Evolutionary conservation across 2,113 vertebrate genomes (phyloP).

Genomic region (Tympanuchus pallidicinctus): DNA sequence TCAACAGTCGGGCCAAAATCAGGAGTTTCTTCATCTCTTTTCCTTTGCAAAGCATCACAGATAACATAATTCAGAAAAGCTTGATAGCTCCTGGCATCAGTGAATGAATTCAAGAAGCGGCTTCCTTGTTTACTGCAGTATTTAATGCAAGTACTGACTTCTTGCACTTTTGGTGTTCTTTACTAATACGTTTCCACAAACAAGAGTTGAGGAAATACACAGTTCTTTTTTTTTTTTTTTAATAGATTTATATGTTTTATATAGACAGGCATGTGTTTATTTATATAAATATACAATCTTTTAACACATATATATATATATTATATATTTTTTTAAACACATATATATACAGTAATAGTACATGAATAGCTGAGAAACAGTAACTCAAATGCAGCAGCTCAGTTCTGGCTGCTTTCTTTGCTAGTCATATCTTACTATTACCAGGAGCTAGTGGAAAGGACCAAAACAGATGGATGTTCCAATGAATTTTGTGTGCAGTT

Average conservation of each 20-base stretch:
- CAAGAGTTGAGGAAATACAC: neutral
- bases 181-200: neutral
- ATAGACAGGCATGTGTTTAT: neutral
- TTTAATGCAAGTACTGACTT: neutral
- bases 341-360: neutral
- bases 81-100: neutral
- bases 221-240: neutral
- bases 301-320: rapidly evolving
- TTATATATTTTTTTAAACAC: neutral
- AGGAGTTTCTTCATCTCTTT: neutral
- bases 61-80: neutral
- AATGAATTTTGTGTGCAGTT: neutral
- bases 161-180: neutral
- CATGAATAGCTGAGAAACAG: neutral
- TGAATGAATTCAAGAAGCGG: neutral
- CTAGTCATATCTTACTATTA: neutral
- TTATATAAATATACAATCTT: neutral
- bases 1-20: neutral
- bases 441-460: neutral
- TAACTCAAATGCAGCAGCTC: neutral
- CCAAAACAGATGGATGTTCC: neutral
- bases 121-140: neutral
- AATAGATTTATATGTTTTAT: neutral
- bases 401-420: neutral
- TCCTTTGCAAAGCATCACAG: neutral